These are phyloP conservation scores for Reticulitermes lucifugus DNA, from an alignment of 2,888 invertebrate genomes.

Conservation along the genomic window DNA sequence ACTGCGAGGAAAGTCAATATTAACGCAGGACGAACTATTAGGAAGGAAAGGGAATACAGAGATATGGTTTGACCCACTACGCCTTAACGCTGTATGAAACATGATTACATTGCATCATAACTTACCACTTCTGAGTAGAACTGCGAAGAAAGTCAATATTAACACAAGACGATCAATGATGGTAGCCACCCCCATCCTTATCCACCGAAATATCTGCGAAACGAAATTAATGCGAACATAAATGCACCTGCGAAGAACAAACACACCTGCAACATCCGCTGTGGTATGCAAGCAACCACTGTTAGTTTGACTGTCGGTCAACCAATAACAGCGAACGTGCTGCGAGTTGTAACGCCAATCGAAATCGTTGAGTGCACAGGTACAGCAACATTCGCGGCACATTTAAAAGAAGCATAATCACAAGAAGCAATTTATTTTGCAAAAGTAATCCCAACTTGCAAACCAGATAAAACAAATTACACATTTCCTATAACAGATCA, in stretches of 20 bases:
- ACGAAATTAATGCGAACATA: neutral
- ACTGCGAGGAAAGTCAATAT: neutral
- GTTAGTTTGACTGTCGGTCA: neutral
- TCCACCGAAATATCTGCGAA: conserved; percentile 11
- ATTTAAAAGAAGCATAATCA: neutral
- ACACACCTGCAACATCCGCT: neutral
- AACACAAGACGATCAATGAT: neutral
- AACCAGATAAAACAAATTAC: neutral
- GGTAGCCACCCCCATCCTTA: neutral
- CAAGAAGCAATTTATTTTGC: neutral
- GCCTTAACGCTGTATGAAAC: neutral
- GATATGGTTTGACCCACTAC: neutral
- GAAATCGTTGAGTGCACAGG: neutral
- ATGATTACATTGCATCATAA: neutral
- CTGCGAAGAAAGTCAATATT: neutral
- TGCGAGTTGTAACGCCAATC: conserved; percentile 18
- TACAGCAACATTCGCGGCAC: neutral
- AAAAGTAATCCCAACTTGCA: neutral
- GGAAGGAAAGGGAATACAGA: neutral
- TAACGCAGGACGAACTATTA: neutral
- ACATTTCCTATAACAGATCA: neutral
- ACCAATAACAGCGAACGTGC: conserved; percentile 1
- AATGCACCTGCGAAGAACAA: neutral
- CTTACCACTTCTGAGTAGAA: conserved; percentile 2
- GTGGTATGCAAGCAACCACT: neutral